phyloP scores from a whole-genome alignment of 2,888 invertebrate species.

The Hermaeophaga mercurialis region DNA sequence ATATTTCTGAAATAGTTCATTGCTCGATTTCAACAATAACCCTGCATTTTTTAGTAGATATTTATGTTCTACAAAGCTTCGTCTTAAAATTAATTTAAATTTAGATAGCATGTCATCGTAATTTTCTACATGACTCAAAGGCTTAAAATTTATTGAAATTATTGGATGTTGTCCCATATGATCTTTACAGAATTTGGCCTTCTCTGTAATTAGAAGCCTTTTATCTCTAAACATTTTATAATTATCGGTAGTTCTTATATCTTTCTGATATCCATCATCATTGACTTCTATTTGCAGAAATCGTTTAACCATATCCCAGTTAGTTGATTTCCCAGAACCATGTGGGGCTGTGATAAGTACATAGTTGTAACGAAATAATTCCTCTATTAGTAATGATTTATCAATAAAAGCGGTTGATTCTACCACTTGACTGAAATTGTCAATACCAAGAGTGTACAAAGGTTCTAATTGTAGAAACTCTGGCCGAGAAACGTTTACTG shows the following conservation, averaged over 20 bases:
- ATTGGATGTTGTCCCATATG: constrained; percentile 23
- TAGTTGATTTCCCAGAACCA: constrained; percentile 19
- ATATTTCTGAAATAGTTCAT: constrained; percentile 17
- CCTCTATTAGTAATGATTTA: constrained; percentile 19
- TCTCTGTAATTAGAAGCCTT: constrained; percentile 12
- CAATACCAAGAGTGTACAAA: constrained; percentile 5
- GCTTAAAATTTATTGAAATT: constrained; percentile 19
- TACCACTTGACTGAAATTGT: constrained; percentile 17
- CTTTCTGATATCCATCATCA: constrained; percentile 11
- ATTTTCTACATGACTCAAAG: constrained; percentile 1
- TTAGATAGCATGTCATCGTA: constrained; percentile 13
- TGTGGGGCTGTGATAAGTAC: constrained; percentile 16
- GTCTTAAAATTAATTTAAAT: constrained; percentile 10
- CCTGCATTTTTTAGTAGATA: constrained; percentile 18
- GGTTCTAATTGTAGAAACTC: neutral
- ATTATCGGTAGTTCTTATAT: constrained; percentile 12
- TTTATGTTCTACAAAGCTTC: constrained; percentile 6
- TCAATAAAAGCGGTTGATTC: constrained; percentile 10
- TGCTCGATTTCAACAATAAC: constrained; percentile 16
- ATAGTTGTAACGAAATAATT: constrained; percentile 15
- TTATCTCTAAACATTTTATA: constrained; percentile 17
- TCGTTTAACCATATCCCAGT: constrained; percentile 19
- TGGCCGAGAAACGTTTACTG: constrained; percentile 10
- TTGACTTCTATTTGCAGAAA: constrained; percentile 16
- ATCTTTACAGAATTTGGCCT: constrained; percentile 13